Evolutionary conservation across 1,140 invertebrate genomes (phyloP).

Genomic region (Megathymus violae): DNA sequence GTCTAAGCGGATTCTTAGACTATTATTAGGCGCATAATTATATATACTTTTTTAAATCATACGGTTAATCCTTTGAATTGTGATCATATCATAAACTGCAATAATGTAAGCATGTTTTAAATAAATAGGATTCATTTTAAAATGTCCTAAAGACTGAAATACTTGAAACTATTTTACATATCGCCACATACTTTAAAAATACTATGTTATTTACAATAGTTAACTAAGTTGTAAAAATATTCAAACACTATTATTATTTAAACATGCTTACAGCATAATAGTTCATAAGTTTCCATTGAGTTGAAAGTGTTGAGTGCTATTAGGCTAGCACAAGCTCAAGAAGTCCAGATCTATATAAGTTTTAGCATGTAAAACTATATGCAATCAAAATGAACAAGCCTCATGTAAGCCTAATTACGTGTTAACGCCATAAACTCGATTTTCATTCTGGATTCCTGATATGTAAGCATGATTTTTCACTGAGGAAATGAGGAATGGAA

Average conservation of each 20-base stretch:
- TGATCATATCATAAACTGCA: slow-evolving; percentile 13
- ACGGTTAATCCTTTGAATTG: no score
- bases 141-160: slow-evolving; percentile 14
- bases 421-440: slow-evolving; percentile 4
- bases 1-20: no score
- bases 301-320: not conserved
- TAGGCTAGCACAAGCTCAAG: no score
- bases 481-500: not conserved
- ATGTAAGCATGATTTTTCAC: slow-evolving; percentile 50
- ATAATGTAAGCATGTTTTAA: slow-evolving; percentile 14
- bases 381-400: slow-evolving; percentile 13
- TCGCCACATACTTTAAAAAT: slow-evolving; percentile 25
- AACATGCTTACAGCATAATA: slow-evolving; percentile 13
- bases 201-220: slow-evolving; percentile 25
- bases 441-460: slow-evolving; percentile 63
- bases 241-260: slow-evolving; percentile 6
- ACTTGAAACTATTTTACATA: slow-evolving; percentile 19
- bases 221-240: slow-evolving; percentile 22
- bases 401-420: no score
- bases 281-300: slow-evolving; percentile 1
- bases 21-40: no score
- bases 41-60: no score
- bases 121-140: slow-evolving; percentile 1
- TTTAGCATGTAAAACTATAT: no score
- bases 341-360: no score